Base-by-base conservation (phyloP, 2,113 vertebrate genomes). In the Thamnophis sirtalis region DNA sequence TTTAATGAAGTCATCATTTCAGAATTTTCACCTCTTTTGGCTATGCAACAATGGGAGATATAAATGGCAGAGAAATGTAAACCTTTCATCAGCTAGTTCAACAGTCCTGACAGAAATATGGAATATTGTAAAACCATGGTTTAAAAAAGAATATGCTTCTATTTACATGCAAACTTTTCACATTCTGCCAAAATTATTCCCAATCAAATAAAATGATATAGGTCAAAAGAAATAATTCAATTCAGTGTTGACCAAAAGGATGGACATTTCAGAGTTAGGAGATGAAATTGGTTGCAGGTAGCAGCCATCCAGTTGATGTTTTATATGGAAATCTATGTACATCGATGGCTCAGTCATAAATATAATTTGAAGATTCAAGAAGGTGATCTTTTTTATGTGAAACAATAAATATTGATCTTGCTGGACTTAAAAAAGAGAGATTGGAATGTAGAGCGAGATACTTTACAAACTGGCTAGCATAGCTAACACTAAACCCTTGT, bases 71-170 rank as follows among this genome's bases (percentile, higher is more conserved):
- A 48, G 21, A 28, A 92, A 11, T 58, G n/a, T 55, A 84, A 43
- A 24, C 50, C 53, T 89, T 50, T n/a, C 53, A 60, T 51, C 43
- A 22, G 11, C 53, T 38, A 48, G 24, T n/a, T 5, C 28, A 24
- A 19, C n/a, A 38, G 60, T 7, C 17, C 15, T 60, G 87, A 7
- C 68, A 84, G 26, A 28, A 58, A 80, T 84, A 22, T 84, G 89
- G 84, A 89, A 89, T 43, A 73, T 58, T 58, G 21, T 54, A 89
- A 88, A 88, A 84, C 60, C 38, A 28, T 33, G 53, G 1, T 53
- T 80, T 92, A 38, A 26, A 88, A 89, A 92, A 92, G 21, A n/a
- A 58, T 28, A 89, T 84, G 43, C 43, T 85, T 92, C 54, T 9
- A 15, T 60, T 28, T 10, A 92, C 28, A 84, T 38, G 48, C 58